Evolutionary conservation across 2,113 vertebrate genomes (phyloP).

Genomic region (Chlorodrepanis virens): DNA sequence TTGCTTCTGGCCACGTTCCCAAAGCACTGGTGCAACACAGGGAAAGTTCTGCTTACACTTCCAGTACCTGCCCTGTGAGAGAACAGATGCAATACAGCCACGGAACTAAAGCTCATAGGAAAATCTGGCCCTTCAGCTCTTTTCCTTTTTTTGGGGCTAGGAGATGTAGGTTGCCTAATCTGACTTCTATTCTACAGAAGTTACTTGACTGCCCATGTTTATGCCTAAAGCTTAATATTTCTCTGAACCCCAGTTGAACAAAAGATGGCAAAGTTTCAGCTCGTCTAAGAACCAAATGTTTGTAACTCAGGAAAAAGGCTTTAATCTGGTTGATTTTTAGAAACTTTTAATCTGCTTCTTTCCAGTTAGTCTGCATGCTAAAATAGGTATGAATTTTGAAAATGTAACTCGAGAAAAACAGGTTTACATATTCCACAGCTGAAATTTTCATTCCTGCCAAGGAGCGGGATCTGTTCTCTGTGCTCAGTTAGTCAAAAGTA

Average conservation of each 20-base stretch:
- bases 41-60: background rate
- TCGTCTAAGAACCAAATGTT: background rate
- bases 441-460: background rate
- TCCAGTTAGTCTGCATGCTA: background rate
- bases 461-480: background rate
- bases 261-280: background rate
- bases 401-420: background rate
- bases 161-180: background rate
- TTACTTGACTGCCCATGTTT: background rate
- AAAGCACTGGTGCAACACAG: rapidly evolving
- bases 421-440: rapidly evolving
- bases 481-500: rapidly evolving
- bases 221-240: background rate
- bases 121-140: background rate
- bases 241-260: background rate
- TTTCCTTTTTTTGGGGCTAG: background rate
- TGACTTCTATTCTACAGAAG: background rate
- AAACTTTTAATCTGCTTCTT: rapidly evolving
- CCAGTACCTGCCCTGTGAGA: rapidly evolving
- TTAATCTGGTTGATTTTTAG: background rate
- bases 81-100: background rate
- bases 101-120: background rate
- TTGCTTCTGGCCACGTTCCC: rapidly evolving
- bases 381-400: background rate
- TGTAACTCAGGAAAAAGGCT: background rate